Conservation (phyloP, 2,888 invertebrate species). For the Apamea monoglypha region DNA sequence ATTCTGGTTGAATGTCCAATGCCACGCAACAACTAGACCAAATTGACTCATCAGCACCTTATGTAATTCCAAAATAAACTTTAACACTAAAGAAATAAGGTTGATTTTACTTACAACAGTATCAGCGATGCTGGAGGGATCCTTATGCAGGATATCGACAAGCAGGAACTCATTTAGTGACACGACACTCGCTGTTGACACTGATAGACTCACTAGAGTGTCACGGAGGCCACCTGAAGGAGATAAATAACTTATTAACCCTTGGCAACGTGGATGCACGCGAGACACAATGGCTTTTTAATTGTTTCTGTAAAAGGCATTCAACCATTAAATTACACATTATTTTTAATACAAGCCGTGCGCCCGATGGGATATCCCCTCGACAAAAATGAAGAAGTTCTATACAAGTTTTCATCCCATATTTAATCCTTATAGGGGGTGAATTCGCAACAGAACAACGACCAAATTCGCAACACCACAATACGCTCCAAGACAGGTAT, state of each 20-base stretch:
- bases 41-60: background rate
- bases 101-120: slow-evolving; percentile 81
- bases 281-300: background rate
- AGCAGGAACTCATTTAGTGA: slow-evolving; percentile 95
- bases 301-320: background rate
- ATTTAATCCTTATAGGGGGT: too few species aligned
- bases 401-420: too few species aligned
- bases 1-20: slow-evolving; percentile 10
- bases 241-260: slow-evolving; percentile 10
- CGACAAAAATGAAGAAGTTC: background rate
- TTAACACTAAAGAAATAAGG: slow-evolving; percentile 27
- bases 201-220: slow-evolving; percentile 91
- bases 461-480: too few species aligned
- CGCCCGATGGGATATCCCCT: background rate
- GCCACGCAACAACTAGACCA: background rate
- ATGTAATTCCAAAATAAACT: slow-evolving; percentile 24
- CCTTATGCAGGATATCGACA: slow-evolving; percentile 96
- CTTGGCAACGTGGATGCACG: background rate
- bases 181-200: slow-evolving; percentile 92
- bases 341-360: background rate
- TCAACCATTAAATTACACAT: background rate
- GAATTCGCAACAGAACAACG: too few species aligned
- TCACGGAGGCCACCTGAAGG: slow-evolving; percentile 88
- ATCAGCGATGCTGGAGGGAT: slow-evolving; percentile 85
- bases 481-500: too few species aligned